Evolutionary conservation across 2,113 vertebrate species (phyloP).

Genomic region (Pavo muticus): DNA sequence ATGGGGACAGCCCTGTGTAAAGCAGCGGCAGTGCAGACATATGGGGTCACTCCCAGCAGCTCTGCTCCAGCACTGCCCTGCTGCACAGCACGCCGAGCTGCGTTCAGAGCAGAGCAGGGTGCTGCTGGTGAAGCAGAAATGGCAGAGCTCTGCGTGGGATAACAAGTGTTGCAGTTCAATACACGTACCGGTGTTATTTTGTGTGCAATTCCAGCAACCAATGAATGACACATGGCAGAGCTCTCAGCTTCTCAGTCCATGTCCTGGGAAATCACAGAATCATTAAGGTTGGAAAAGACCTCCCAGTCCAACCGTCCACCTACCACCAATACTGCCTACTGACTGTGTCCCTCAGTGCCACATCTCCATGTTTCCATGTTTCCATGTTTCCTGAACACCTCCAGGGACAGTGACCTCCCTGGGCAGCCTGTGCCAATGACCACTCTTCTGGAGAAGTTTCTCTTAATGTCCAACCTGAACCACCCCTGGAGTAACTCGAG

Average conservation of each 20-base stretch:
- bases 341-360: too few relatives aligned
- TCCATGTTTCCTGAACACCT: too few relatives aligned
- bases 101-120: not conserved
- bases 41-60: not conserved
- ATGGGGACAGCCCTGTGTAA: not conserved
- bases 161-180: not conserved
- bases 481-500: too few relatives aligned
- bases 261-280: not conserved
- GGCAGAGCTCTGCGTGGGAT: not conserved
- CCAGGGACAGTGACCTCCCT: too few relatives aligned
- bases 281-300: too few relatives aligned
- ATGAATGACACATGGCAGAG: not conserved
- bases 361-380: too few relatives aligned
- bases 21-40: not conserved
- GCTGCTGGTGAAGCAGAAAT: not conserved
- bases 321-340: too few relatives aligned
- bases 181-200: not conserved
- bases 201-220: not conserved
- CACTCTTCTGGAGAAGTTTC: too few relatives aligned
- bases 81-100: not conserved
- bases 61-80: too few relatives aligned
- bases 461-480: too few relatives aligned
- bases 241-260: not conserved
- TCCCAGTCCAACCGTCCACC: too few relatives aligned
- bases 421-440: too few relatives aligned